Percentiles rank a stretch among this genome's conserved stretches.
Conservation (phyloP, 1,140 invertebrate genomes). For the Leptonema lineaticorne region DNA sequence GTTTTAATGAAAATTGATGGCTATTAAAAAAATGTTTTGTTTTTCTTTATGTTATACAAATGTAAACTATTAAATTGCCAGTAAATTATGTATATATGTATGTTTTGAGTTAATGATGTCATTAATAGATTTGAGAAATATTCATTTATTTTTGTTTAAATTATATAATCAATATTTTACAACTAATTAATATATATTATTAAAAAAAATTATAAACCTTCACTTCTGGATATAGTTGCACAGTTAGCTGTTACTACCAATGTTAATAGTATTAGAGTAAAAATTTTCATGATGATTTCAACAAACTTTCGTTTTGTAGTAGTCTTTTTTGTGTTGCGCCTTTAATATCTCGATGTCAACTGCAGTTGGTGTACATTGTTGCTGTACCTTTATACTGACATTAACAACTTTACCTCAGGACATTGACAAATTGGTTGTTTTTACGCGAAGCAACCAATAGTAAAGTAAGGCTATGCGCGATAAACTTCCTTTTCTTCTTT, state of each 20-base stretch:
- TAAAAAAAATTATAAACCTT: slow-evolving; percentile 2
- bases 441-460: background rate
- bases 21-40: too few relatives aligned
- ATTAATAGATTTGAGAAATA: too few relatives aligned
- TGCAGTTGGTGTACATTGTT: background rate
- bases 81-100: too few relatives aligned
- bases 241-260: background rate
- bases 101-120: too few relatives aligned
- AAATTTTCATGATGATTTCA: background rate
- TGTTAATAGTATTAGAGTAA: background rate
- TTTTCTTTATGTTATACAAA: too few relatives aligned
- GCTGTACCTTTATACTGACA: slow-evolving; percentile 19
- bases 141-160: too few relatives aligned
- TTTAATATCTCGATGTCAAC: background rate
- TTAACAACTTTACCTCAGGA: background rate
- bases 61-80: too few relatives aligned
- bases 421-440: slow-evolving; percentile 15
- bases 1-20: too few relatives aligned
- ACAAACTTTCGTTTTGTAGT: background rate
- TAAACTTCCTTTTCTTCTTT: background rate
- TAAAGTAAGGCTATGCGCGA: background rate
- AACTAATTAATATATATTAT: too few relatives aligned
- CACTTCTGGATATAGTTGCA: background rate
- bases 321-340: too few relatives aligned
- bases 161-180: too few relatives aligned